Percentiles rank a stretch among this genome's conserved stretches.
Conservation (phyloP, 2,888 invertebrate species). For the Bellardia pandia region DNA sequence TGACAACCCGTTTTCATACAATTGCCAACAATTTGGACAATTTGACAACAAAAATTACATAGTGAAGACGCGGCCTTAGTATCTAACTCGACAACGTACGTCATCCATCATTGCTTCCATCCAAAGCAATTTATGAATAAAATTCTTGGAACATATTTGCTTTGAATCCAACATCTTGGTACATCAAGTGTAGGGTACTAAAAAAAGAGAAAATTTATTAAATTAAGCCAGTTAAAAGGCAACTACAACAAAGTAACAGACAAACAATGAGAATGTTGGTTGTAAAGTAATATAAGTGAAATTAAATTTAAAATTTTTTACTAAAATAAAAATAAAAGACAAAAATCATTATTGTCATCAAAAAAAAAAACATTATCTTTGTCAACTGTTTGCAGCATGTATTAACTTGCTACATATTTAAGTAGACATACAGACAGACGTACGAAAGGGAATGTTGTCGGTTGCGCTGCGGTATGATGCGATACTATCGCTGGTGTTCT, state of each 20-base stretch:
- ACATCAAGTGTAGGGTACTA: not conserved
- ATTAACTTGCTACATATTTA: conserved; percentile 44
- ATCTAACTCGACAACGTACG: too few species aligned
- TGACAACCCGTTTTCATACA: too few species aligned
- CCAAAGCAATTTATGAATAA: too few species aligned
- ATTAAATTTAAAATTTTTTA: conserved; percentile 45
- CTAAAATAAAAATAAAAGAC: conserved; percentile 7
- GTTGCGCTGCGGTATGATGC: conserved; percentile 1
- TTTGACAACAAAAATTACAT: too few species aligned
- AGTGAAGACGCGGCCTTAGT: too few species aligned
- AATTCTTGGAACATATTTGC: too few species aligned
- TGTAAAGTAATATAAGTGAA: conserved; percentile 22
- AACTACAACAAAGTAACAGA: conserved; percentile 32
- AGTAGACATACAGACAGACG: not conserved
- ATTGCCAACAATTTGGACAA: too few species aligned
- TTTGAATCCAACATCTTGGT: too few species aligned
- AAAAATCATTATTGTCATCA: conserved; percentile 47
- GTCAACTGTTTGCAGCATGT: conserved; percentile 44
- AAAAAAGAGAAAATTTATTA: conserved; percentile 52
- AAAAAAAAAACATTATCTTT: conserved; percentile 40
- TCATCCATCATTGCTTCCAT: too few species aligned
- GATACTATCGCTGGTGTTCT: conserved; percentile 55
- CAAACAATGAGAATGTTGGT: conserved; percentile 32
- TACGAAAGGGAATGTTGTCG: conserved; percentile 19
- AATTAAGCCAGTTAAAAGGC: conserved; percentile 58